These are phyloP conservation scores for Mustelus asterias DNA, from an alignment of 2,113 vertebrate species.

Conservation along the genomic window DNA sequence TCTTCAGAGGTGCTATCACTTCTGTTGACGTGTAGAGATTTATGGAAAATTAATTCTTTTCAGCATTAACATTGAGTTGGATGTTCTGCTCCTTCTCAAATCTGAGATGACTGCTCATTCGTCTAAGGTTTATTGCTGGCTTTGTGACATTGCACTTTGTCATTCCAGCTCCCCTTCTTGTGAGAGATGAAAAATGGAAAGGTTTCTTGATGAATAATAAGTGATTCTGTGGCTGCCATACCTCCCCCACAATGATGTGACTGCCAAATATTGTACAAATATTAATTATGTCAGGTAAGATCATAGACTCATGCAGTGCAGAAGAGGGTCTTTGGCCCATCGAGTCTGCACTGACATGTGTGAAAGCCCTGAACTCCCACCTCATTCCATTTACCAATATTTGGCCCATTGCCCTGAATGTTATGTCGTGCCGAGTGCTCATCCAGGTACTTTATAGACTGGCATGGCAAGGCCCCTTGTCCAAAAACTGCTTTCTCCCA, in stretches of 20 bases:
- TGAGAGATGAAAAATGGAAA: background rate
- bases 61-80: background rate
- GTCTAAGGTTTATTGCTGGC: background rate
- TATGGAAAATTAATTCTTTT: conserved; percentile 17
- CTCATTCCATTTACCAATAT: no score
- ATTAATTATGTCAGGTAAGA: background rate
- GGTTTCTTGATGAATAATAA: background rate
- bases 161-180: background rate
- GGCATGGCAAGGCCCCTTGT: background rate
- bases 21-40: background rate
- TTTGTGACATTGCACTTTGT: background rate
- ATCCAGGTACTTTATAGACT: background rate
- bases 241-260: background rate
- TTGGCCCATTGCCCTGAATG: no score
- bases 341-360: no score
- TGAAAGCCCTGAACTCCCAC: no score
- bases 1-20: background rate
- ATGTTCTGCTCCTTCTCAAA: background rate
- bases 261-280: background rate
- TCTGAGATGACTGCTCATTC: background rate
- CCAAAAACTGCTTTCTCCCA: background rate
- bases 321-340: no score
- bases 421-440: no score
- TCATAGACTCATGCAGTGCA: no score
- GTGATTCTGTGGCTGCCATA: no score